Evolutionary conservation across 2,113 vertebrate genomes (phyloP).

Genomic region (Hippoglossus stenolepis): DNA sequence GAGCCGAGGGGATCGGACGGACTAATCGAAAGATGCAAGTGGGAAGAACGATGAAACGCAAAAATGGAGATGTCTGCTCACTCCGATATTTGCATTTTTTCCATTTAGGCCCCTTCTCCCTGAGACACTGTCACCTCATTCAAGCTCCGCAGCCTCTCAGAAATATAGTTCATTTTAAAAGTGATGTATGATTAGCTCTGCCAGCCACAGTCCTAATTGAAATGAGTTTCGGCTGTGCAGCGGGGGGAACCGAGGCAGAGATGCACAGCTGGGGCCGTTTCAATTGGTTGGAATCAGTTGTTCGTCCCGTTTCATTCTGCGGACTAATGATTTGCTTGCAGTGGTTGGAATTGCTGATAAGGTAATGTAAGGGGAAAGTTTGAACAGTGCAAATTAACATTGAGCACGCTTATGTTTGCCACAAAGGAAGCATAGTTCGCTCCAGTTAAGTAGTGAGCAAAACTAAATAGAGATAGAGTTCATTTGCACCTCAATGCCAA

Average conservation of each 20-base stretch:
- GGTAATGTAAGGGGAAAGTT: conserved; percentile 38
- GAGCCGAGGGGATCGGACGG: conserved; percentile 40
- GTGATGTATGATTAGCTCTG: conserved; percentile 73
- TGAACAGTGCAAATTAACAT: conserved; percentile 37
- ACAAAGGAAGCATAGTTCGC: conserved; percentile 21
- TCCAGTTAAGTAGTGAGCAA: conserved; percentile 5
- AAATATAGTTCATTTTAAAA: conserved; percentile 58
- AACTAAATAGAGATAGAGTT: conserved; percentile 33
- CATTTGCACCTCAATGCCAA: conserved; percentile 56
- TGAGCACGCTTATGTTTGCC: neutral
- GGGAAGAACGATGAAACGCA: conserved; percentile 45
- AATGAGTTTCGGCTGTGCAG: conserved; percentile 55
- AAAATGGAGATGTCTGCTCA: conserved; percentile 48
- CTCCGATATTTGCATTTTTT: conserved; percentile 54
- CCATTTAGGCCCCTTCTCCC: conserved; percentile 35
- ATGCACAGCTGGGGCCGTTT: conserved; percentile 57
- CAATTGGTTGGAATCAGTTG: conserved; percentile 55
- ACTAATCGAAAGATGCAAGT: conserved; percentile 50
- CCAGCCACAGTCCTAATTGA: conserved; percentile 64
- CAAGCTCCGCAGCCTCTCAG: conserved; percentile 31
- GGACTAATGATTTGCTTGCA: conserved; percentile 38
- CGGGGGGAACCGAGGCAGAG: conserved; percentile 1
- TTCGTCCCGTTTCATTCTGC: conserved; percentile 35
- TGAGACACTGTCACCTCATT: conserved; percentile 42
- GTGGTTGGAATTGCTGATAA: conserved; percentile 43